These are phyloP conservation scores for Phrynosoma blainvillii DNA, from an alignment of 2,113 vertebrate genomes.

Conservation along the genomic window DNA sequence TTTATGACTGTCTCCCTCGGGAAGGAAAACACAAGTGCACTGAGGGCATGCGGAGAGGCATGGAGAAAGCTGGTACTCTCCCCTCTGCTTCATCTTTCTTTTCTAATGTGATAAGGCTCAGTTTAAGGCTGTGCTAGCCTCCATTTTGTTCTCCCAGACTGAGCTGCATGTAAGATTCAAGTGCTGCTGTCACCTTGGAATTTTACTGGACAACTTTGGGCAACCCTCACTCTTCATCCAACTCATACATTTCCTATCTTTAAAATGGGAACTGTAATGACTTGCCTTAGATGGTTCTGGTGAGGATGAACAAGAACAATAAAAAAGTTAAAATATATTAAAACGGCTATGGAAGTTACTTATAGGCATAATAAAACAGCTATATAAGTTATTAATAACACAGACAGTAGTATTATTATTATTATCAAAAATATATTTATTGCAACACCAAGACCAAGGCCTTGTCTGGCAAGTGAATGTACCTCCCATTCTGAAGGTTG, in stretches of 20 bases:
- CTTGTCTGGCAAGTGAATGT: not conserved
- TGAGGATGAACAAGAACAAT: not conserved
- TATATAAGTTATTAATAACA: not conserved
- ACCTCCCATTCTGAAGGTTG: not conserved
- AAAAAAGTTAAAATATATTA: not conserved
- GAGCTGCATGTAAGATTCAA: not conserved
- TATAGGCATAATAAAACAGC: not conserved
- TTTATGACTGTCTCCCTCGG: no score
- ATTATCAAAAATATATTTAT: constrained; percentile 13
- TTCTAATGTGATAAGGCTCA: not conserved
- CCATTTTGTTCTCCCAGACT: not conserved
- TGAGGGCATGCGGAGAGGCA: no score
- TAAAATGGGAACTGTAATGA: not conserved
- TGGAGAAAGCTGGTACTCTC: no score
- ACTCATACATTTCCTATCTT: not conserved
- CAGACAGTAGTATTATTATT: not conserved
- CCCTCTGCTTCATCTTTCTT: no score
- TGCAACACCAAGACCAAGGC: not conserved
- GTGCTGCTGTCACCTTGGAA: not conserved
- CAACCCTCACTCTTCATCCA: not conserved
- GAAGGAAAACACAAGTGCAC: no score
- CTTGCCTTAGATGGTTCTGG: not conserved
- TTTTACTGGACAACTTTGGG: not conserved
- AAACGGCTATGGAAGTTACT: not conserved
- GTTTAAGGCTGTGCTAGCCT: not conserved